Conservation (phyloP, 2,888 invertebrate species). For the Bhutanitis thaidina region DNA sequence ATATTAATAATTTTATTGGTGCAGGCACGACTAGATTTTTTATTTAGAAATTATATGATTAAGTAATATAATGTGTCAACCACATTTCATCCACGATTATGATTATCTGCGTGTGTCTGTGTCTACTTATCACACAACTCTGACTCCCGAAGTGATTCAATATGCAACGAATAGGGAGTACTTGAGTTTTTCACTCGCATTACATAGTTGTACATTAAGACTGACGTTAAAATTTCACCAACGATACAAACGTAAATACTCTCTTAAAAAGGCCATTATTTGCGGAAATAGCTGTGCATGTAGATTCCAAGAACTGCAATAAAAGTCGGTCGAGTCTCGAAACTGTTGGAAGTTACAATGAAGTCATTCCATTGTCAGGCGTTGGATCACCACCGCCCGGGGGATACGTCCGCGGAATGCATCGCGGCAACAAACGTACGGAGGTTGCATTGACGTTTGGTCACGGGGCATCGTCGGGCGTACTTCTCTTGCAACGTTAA, state of each 20-base stretch:
- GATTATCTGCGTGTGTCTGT: too few relatives aligned
- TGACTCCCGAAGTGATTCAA: too few relatives aligned
- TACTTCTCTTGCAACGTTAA: constrained; percentile 46
- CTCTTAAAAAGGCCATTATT: constrained; percentile 27
- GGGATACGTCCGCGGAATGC: constrained; percentile 52
- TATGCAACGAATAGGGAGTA: too few relatives aligned
- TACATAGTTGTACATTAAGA: neutral
- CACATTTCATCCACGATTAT: too few relatives aligned
- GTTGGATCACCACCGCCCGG: constrained; percentile 45
- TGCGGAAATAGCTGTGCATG: constrained; percentile 30
- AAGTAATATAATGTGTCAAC: too few relatives aligned
- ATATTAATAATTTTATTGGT: too few relatives aligned
- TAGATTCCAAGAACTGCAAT: constrained; percentile 49
- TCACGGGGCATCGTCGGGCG: constrained; percentile 64
- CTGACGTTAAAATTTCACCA: neutral
- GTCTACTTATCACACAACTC: too few relatives aligned
- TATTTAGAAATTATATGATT: too few relatives aligned
- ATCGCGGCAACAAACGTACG: constrained; percentile 36
- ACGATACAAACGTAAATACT: constrained; percentile 5
- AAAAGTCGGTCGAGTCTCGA: constrained; percentile 43
- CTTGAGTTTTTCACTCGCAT: too few relatives aligned
- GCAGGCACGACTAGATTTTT: too few relatives aligned
- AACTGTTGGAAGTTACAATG: constrained; percentile 58
- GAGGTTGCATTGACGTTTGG: constrained; percentile 76
- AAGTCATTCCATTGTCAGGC: constrained; percentile 71